Conservation (phyloP, 2,797 vertebrate genomes). For the Sebastes matsubarae region DNA sequence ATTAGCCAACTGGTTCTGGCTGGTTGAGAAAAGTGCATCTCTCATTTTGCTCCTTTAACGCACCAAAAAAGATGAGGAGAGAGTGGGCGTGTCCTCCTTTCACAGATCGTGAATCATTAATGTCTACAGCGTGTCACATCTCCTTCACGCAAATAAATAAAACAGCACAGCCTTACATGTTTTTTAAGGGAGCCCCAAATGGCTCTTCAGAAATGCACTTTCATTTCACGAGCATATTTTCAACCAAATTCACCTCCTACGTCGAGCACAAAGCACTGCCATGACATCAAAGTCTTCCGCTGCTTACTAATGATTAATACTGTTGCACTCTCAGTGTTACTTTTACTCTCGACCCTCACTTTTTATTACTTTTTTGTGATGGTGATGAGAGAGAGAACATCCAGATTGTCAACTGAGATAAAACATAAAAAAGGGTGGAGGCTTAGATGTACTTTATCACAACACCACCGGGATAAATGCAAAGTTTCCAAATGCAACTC, state of each 20-base stretch:
- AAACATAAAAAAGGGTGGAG: background rate
- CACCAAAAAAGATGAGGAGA: constrained; percentile 19
- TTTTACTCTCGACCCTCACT: background rate
- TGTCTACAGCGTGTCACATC: constrained; percentile 58
- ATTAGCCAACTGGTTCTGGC: constrained; percentile 24
- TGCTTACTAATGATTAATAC: background rate
- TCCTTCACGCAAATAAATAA: constrained; percentile 62
- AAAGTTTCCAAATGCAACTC: background rate
- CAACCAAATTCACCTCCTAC: constrained; percentile 38
- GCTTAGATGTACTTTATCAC: background rate
- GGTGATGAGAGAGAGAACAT: background rate
- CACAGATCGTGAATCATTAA: constrained; percentile 69
- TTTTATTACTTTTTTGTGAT: background rate
- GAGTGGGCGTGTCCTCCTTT: constrained; percentile 56
- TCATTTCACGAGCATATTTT: constrained; percentile 24
- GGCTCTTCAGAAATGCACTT: constrained; percentile 44
- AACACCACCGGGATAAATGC: background rate
- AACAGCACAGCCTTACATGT: constrained; percentile 52
- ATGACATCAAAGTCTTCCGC: constrained; percentile 24
- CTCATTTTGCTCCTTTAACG: constrained; percentile 15
- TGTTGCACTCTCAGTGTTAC: background rate
- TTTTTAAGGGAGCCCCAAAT: constrained; percentile 24
- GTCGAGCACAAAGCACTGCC: background rate
- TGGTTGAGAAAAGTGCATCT: background rate
- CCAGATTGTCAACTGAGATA: background rate